Base-by-base conservation (phyloP, 2,113 vertebrate species). In the Perca schrenkii region DNA sequence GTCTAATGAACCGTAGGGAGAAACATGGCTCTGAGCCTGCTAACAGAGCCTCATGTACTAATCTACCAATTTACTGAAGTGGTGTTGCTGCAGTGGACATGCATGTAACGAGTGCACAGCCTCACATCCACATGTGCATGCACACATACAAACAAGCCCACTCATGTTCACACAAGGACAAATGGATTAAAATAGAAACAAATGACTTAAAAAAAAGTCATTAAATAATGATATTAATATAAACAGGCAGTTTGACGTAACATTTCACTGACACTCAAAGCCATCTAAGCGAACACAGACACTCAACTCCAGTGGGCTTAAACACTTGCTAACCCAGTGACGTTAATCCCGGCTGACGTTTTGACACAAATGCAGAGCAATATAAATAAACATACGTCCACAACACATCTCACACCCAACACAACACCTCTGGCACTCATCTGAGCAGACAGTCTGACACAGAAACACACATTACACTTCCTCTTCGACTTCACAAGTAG, bases 311-410 rank as follows among this genome's bases (percentile, higher is more conserved):
- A 74, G 61, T 54, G 65, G 6, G 54, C 63, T 57, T 56, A 82
- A 63, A 77, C 82, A 74, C 77, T 72, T 21, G 22, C 77, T 58
- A 81, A 87, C 28, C 74, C 73, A 5, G 53, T 86, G 89, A 90
- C 34, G 25, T 58, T 92, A 79, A 93, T 91, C 84, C 49, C 4
- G 8, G 14, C 47, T 85, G 91, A 88, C 87, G 61, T 75, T 88
- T 36, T 88, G 91, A 90, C 84, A 90, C 56, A 19, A 82, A 85
- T 63, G 62, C 79, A 65, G 63, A 21, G 87, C 57, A 68, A 84
- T 77, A 82, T 66, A 91, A 91, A 88, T 80, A 92, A 89, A 89
- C 87, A 85, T 82, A 57, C 67, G 57, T 89, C 78, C 87, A 74
- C 61, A 80, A 67, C 74, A 80, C 74, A 74, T 82, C 81, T 73